phyloP scores from a whole-genome alignment of 2,888 invertebrate species.

The Sphaerophoria taeniata region DNA sequence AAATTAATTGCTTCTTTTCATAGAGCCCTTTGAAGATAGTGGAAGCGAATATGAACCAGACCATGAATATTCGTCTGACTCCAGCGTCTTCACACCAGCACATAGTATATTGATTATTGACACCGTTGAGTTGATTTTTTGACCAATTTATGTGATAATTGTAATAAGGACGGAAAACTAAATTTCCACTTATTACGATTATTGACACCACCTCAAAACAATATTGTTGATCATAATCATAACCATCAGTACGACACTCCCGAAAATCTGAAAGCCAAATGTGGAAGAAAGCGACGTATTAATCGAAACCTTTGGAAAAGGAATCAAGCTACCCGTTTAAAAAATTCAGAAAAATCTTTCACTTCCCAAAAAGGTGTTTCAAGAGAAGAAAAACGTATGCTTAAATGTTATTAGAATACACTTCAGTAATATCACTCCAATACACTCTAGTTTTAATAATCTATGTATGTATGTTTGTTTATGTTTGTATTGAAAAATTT shows the following conservation, averaged over 20 bases:
- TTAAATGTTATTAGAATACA: too few species aligned
- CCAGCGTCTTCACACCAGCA: constrained; percentile 26
- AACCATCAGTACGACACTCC: constrained; percentile 35
- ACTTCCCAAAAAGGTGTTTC: constrained; percentile 29
- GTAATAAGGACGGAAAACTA: too few species aligned
- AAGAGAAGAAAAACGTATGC: constrained; percentile 25
- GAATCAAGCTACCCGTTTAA: constrained; percentile 27
- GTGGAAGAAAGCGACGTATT: background rate
- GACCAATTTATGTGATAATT: too few species aligned
- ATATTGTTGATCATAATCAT: background rate
- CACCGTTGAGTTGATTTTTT: too few species aligned
- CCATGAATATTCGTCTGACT: constrained; percentile 32
- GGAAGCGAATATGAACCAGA: constrained; percentile 32
- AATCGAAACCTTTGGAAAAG: constrained; percentile 31
- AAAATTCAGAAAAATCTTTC: constrained; percentile 36
- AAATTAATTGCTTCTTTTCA: constrained; percentile 13
- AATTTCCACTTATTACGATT: too few species aligned
- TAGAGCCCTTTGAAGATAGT: constrained; percentile 35
- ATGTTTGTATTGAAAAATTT: too few species aligned
- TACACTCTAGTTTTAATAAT: too few species aligned
- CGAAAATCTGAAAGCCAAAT: constrained; percentile 19
- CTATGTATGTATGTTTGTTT: too few species aligned
- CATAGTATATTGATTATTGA: constrained; percentile 32
- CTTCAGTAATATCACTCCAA: too few species aligned
- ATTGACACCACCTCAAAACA: constrained; percentile 36